Base-by-base conservation (phyloP, 2,797 vertebrate species). In the Luscinia megarhynchos region DNA sequence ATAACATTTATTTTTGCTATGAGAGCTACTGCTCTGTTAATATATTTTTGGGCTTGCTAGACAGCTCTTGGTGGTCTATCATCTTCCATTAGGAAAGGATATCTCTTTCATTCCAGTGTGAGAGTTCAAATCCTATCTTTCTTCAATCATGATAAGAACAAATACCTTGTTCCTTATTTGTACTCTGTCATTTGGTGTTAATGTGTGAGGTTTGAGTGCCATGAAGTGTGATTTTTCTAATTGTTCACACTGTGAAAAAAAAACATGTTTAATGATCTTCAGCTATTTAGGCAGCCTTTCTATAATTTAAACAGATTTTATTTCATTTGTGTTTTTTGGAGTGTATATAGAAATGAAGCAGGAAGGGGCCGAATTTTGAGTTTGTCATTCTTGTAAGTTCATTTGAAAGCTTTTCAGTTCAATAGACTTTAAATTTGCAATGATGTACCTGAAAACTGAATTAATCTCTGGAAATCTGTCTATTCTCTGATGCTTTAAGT, bases 211-310 rank as follows among this genome's bases (percentile, higher is more conserved):
- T 68, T 76, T 87, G 73, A 92, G 57, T 94, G 87, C 32, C 70
- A 38, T 45, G 36, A 95, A 96, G 94, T 92, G 46, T 85, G 85
- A 94, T 96, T 97, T 97, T 96, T 87, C 81, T 93, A 95, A 89
- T 94, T 97, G 83, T 66, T 95, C 79, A 87, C 12, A 29, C 92
- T 87, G 70, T 96, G 76, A 95, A 96, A 81, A 51, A 81, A 51
- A 88, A 54, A 16, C 38, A 68, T 91, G 84, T 96, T 96, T 96
- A 96, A 95, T 84, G 77, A 79, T 82, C 75, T 95, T 93, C 78
- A 95, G 61, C 29, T 93, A 75, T 95, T 93, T 93, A 95, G 84
- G 55, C 72, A 79, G 24, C 12, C 94, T 79, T 92, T 94, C 72
- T 93, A 18, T 55, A 94, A 94, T 84, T 70, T 87, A 85, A 77